Evolutionary conservation across 2,888 invertebrate species (phyloP), one percentile per base, ranked within the genome.

Genomic region (Dynastes maya): DNA sequence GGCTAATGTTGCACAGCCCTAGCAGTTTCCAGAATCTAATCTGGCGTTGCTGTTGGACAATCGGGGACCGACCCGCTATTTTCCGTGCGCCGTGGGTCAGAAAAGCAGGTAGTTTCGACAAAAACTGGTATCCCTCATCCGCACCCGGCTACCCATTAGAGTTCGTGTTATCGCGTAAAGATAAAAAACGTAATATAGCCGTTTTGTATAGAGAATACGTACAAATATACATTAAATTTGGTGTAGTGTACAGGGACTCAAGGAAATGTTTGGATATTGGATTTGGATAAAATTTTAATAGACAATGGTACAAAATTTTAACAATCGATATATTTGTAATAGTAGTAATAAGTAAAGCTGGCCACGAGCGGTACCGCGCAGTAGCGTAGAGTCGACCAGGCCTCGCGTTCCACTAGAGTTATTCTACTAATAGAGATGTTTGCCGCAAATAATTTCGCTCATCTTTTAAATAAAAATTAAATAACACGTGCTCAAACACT

Each of bases 51-150:
- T 64, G 51, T 70, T 53, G 53, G 70, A 70, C 51, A 53, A 11
- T 29, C 51, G 6, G 51, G 27, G n/a, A 27, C 27, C 13, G 51
- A 29, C 51, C 53, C 27, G 53, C 53, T 53, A 53, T 70, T 70
- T 70, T 70, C 70, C 51, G 53, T 45, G n/a, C 45, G 67, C 51
- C 27, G 22, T 51, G 70, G 70, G 70, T 70, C 70, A 70, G 53
- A 53, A 45, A 70, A 70, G 70, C 70, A 70, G 70, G 70, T 70
- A 70, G 70, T 70, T 70, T 51, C 53, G 70, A 70, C 70, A 70
- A 70, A 70, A 70, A 70, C 70, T 70, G 70, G 70, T 70, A 70
- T 70, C 70, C 70, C 70, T 70, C 51, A 53, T 70, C 70, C 29
- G 51, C 70, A 64, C 51, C 70, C 70, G 51, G 70, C 53, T 22